Percentiles rank a stretch among this genome's conserved stretches.
phyloP scores from a whole-genome alignment of 2,797 vertebrate species.

The Lacerta bilineata region DNA sequence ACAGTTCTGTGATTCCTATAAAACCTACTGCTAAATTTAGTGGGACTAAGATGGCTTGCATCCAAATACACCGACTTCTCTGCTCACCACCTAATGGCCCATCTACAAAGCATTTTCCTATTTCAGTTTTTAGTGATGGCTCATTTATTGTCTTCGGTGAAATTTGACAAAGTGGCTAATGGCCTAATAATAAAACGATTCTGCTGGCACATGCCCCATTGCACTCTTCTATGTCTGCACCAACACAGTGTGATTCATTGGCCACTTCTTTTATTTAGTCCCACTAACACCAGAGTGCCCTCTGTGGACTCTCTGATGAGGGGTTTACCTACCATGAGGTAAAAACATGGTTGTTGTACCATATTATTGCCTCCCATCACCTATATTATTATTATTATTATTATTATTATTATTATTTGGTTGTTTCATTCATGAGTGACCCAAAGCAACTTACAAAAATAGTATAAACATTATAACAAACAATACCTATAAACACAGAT shows the following conservation, averaged over 20 bases:
- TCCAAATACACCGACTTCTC: conserved; percentile 4
- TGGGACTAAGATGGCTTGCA: conserved; percentile 10
- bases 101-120: conserved; percentile 41
- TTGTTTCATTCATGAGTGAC: too few relatives aligned
- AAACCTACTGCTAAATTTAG: conserved; percentile 23
- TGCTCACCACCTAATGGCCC: conserved; percentile 39
- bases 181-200: conserved; percentile 32
- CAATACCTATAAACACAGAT: too few relatives aligned
- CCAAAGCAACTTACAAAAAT: too few relatives aligned
- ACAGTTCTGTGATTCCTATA: conserved; percentile 28
- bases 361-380: not conserved
- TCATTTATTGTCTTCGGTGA: conserved; percentile 31
- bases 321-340: not conserved
- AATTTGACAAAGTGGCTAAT: conserved; percentile 33
- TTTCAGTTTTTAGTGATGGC: conserved; percentile 36
- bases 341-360: not conserved
- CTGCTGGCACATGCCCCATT: conserved; percentile 25
- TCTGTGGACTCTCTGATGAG: not conserved
- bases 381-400: not conserved
- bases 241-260: conserved; percentile 3
- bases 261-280: not conserved
- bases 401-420: too few relatives aligned
- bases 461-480: too few relatives aligned
- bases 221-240: not conserved
- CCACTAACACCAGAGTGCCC: not conserved